Percentiles rank a stretch among this genome's conserved stretches.
These are phyloP conservation scores for Lepus europaeus DNA, from an alignment of 2,113 vertebrate genomes.

Conservation along the genomic window DNA sequence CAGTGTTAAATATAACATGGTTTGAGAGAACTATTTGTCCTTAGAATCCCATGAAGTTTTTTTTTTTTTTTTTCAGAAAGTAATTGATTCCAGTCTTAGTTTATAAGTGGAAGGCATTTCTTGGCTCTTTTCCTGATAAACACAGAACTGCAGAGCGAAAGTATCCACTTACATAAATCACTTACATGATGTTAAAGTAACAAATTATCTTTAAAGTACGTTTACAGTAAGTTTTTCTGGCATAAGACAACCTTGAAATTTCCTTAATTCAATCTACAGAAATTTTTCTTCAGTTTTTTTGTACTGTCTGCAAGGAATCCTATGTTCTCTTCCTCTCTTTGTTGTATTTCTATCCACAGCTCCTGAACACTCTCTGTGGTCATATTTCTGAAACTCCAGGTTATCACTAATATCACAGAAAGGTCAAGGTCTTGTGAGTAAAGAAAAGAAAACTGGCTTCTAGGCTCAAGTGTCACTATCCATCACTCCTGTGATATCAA, in stretches of 20 bases:
- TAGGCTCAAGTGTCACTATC: neutral
- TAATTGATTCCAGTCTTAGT: neutral
- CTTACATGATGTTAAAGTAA: neutral
- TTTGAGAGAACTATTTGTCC: constrained; percentile 19
- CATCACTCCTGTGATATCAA: neutral
- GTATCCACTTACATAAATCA: constrained; percentile 8
- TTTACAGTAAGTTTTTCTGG: neutral
- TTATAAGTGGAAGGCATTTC: neutral
- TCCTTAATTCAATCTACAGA: neutral
- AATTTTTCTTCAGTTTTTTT: neutral
- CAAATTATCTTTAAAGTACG: neutral
- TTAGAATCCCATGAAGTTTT: neutral
- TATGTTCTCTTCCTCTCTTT: neutral
- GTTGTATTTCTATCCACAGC: neutral
- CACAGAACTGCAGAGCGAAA: neutral
- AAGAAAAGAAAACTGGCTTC: neutral
- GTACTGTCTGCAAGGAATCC: neutral
- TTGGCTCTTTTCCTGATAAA: neutral
- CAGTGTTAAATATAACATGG: constrained; percentile 5
- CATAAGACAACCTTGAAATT: neutral
- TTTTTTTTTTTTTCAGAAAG: constrained; percentile 45
- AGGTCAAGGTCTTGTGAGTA: neutral
- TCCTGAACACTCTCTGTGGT: neutral
- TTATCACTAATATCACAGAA: neutral
- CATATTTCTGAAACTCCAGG: neutral